phyloP scores from a whole-genome alignment of 2,113 vertebrate genomes.

The Macroglossus sobrinus region DNA sequence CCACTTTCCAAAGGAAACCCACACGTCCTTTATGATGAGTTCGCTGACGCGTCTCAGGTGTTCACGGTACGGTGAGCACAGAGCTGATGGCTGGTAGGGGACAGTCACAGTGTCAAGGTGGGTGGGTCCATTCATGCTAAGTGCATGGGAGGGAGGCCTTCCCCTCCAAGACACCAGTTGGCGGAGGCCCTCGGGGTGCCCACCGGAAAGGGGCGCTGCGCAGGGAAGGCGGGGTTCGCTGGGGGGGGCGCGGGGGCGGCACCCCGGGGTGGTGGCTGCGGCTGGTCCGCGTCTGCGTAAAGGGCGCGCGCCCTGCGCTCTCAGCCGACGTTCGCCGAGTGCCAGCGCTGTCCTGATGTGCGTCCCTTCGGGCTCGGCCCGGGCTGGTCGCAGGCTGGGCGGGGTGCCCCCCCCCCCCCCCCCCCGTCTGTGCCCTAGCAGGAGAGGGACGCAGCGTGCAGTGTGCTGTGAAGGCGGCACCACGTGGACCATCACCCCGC shows the following conservation, averaged over 20 bases:
- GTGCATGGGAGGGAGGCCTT: not conserved
- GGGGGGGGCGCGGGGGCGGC: too few species aligned
- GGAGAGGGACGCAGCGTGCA: too few species aligned
- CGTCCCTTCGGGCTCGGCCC: too few species aligned
- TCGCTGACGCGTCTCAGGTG: accelerated
- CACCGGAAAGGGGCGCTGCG: not conserved
- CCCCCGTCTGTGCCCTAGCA: too few species aligned
- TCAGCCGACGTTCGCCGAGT: not conserved
- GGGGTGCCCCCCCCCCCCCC: too few species aligned
- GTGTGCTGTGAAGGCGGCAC: accelerated
- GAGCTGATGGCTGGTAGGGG: not conserved
- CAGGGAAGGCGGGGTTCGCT: accelerated
- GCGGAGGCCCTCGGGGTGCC: not conserved
- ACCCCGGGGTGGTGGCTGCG: accelerated
- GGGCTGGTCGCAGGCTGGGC: not conserved
- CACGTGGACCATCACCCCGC: not conserved
- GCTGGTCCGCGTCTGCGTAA: accelerated
- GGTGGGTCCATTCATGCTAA: accelerated
- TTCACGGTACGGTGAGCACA: accelerated
- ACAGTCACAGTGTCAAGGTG: accelerated
- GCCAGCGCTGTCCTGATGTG: not conserved
- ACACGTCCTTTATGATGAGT: accelerated
- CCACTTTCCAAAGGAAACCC: not conserved
- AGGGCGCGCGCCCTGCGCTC: accelerated
- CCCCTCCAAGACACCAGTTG: accelerated